A percentile compares a stretch with the other conserved stretches of the same genome.
Evolutionary conservation across 2,797 vertebrate species (phyloP).

Genomic region (Rhabdomys pumilio): DNA sequence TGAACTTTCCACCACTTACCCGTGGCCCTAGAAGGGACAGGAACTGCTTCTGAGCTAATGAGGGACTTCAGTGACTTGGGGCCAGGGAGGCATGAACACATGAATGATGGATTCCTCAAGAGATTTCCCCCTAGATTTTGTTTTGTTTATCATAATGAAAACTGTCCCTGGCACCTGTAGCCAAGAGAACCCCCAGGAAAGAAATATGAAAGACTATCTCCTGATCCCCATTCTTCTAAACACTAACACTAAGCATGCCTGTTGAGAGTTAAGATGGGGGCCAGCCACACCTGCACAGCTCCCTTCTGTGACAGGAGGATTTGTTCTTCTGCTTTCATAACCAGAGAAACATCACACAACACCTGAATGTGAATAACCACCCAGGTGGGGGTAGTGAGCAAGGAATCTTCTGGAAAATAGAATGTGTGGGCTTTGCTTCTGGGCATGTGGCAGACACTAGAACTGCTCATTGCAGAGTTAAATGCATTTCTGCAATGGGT

Average conservation of each 20-base stretch:
- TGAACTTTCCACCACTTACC: neutral
- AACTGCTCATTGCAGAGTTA: slow-evolving; percentile 19
- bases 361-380: neutral
- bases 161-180: neutral
- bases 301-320: neutral
- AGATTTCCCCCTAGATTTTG: neutral
- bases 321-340: neutral
- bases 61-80: neutral
- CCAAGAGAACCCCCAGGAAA: slow-evolving; percentile 23
- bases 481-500: slow-evolving; percentile 13
- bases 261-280: neutral
- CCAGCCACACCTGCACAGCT: too few relatives aligned
- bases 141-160: neutral
- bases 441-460: neutral
- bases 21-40: neutral
- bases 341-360: neutral
- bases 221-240: neutral
- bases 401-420: neutral
- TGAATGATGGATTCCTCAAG: neutral
- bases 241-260: neutral
- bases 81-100: neutral
- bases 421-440: neutral
- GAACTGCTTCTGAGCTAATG: neutral
- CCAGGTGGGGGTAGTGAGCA: neutral
- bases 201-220: slow-evolving; percentile 38